These are phyloP conservation scores for Macrocentrus cingulum DNA, from an alignment of 1,140 invertebrate species.

Conservation along the genomic window DNA sequence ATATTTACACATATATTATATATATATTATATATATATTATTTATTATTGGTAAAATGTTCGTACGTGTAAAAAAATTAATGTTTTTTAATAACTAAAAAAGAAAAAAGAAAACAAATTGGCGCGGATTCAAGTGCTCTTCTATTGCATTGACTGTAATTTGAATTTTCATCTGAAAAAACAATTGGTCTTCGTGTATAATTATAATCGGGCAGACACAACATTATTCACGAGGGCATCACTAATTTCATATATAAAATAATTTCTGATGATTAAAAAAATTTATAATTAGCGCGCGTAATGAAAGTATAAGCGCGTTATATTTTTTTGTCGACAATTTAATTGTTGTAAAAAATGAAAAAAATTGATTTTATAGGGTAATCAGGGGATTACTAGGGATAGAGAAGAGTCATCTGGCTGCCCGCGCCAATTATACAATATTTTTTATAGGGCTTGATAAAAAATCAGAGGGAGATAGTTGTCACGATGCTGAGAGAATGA, in stretches of 20 bases:
- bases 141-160: neutral
- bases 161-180: too few relatives aligned
- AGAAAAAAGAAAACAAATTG: too few relatives aligned
- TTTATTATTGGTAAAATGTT: too few relatives aligned
- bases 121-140: neutral
- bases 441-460: neutral
- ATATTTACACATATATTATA: too few relatives aligned
- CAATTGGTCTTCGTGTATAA: neutral
- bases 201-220: neutral
- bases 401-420: neutral
- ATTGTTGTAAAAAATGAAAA: neutral
- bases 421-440: neutral
- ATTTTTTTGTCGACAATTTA: conserved; percentile 3
- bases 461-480: neutral
- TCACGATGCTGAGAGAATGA: neutral
- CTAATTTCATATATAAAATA: neutral
- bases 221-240: neutral
- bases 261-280: neutral
- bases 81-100: conserved; percentile 48
- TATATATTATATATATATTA: too few relatives aligned
- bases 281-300: neutral
- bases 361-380: neutral
- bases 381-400: neutral
- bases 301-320: conserved; percentile 16
- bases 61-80: conserved; percentile 50